Conservation (phyloP, 2,797 vertebrate species). For the Rhinichthys osculus region DNA sequence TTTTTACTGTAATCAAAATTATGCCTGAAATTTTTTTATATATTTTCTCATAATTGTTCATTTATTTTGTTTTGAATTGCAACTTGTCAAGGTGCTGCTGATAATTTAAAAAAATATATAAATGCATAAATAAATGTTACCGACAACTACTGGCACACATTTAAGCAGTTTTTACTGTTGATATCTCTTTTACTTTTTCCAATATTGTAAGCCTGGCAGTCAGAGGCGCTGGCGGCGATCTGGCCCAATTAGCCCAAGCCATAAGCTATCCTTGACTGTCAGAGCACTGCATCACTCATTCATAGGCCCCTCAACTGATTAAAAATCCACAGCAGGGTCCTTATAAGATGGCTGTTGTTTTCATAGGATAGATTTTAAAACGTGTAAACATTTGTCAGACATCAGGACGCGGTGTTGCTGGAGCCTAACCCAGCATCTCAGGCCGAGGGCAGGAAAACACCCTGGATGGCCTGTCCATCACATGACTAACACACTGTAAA, state of each 20-base stretch:
- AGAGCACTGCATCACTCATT: background rate
- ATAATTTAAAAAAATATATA: background rate
- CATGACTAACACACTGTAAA: background rate
- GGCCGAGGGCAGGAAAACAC: background rate
- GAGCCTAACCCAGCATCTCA: background rate
- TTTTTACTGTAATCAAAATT: background rate
- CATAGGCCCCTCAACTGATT: background rate
- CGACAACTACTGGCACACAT: background rate
- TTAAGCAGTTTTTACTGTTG: background rate
- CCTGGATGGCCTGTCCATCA: background rate
- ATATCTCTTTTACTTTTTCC: background rate
- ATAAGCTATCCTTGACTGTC: background rate
- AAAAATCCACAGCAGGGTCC: background rate
- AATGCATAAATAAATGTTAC: background rate
- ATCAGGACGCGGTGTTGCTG: background rate
- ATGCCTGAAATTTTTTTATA: background rate
- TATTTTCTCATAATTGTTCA: background rate
- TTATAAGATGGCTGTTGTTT: background rate
- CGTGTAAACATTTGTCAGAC: background rate
- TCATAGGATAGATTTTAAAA: background rate
- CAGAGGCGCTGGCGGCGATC: background rate
- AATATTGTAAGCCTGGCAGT: background rate
- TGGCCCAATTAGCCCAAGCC: background rate
- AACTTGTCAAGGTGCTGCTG: background rate
- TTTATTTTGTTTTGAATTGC: background rate